Evolutionary conservation across 2,797 vertebrate genomes (phyloP).

Genomic region (Brachymystax lenok): DNA sequence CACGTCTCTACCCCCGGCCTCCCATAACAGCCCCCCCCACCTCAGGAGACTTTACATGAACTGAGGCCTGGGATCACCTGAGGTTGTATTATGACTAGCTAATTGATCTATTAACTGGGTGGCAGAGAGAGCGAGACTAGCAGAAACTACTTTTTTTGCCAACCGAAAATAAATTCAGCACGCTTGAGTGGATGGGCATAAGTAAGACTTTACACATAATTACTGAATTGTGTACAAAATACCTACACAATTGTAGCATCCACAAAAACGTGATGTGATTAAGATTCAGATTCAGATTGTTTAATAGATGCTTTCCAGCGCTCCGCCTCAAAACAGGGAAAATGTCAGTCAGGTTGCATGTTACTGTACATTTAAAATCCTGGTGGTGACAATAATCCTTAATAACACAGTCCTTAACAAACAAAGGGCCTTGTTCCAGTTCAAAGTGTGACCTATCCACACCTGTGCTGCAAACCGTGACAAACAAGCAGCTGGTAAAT

Average conservation of each 20-base stretch:
- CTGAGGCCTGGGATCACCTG: conserved; percentile 55
- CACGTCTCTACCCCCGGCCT: neutral
- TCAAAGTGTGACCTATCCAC: neutral
- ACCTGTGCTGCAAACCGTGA: conserved; percentile 4
- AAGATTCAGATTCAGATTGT: neutral
- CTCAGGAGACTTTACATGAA: conserved; percentile 44
- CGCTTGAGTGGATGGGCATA: neutral
- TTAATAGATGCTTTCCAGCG: too few relatives aligned
- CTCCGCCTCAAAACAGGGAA: neutral
- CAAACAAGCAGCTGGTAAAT: conserved; percentile 12
- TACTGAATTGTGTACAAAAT: neutral
- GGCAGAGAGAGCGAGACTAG: neutral
- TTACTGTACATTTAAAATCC: neutral
- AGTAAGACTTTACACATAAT: neutral
- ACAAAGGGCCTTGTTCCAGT: neutral
- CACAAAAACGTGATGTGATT: neutral
- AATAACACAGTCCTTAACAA: neutral
- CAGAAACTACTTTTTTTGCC: neutral
- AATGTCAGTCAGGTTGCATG: neutral
- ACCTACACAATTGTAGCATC: neutral
- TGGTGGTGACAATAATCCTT: neutral
- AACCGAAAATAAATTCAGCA: neutral
- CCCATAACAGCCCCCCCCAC: neutral
- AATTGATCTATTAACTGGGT: conserved; percentile 58
- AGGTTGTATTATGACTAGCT: conserved; percentile 64